Evolutionary conservation across 2,113 vertebrate genomes (phyloP).

Genomic region (Hippolais icterina): DNA sequence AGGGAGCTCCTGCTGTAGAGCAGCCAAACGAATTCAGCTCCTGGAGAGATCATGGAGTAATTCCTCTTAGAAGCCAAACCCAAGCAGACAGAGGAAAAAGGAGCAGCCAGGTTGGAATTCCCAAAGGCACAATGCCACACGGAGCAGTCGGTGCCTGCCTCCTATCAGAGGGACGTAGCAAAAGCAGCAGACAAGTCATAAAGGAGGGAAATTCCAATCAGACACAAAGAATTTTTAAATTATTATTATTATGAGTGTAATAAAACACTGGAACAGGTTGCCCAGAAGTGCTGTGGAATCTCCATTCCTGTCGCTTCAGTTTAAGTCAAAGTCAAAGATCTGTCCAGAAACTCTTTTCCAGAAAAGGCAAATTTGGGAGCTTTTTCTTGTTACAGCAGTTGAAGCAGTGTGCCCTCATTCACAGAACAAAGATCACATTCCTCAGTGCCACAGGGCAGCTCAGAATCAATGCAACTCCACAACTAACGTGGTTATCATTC

Average conservation of each 20-base stretch:
- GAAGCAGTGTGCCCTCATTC: neutral
- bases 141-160: neutral
- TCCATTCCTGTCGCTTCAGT: neutral
- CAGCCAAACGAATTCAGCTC: neutral
- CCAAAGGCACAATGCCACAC: neutral
- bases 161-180: neutral
- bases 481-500: neutral
- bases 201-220: neutral
- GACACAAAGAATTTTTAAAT: neutral
- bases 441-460: neutral
- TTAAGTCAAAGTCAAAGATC: neutral
- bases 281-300: neutral
- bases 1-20: neutral
- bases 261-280: neutral
- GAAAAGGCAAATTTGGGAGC: neutral
- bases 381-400: neutral
- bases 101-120: neutral
- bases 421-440: neutral
- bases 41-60: neutral
- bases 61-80: neutral
- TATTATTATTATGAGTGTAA: neutral
- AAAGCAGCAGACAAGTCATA: neutral
- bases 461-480: neutral
- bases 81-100: neutral
- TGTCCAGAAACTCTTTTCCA: neutral